A percentile compares a stretch with the other conserved stretches of the same genome.
Conservation (phyloP, 2,113 vertebrate species). For the Halcyon senegalensis region DNA sequence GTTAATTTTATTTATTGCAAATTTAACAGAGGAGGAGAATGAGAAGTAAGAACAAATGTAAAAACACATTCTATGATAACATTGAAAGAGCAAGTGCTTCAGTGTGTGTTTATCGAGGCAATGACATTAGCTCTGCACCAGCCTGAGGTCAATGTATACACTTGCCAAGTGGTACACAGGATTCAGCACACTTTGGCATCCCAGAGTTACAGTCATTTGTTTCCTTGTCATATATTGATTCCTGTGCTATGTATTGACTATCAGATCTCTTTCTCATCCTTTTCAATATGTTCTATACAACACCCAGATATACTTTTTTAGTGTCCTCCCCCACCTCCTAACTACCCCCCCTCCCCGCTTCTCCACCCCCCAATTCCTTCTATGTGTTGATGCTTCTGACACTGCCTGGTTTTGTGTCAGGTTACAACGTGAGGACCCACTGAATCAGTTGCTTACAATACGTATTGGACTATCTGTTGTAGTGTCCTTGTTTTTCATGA, state of each 20-base stretch:
- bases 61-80: background rate
- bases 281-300: background rate
- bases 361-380: background rate
- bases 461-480: background rate
- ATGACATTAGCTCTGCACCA: background rate
- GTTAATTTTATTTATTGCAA: background rate
- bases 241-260: background rate
- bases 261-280: background rate
- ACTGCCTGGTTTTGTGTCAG: background rate
- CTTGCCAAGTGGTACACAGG: background rate
- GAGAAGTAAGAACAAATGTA: background rate
- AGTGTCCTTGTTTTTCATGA: background rate
- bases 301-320: background rate
- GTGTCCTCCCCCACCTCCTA: background rate
- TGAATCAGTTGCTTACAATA: background rate
- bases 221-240: background rate
- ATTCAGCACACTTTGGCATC: background rate
- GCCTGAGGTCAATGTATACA: background rate
- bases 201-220: background rate
- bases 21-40: background rate
- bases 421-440: background rate
- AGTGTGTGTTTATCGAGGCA: background rate
- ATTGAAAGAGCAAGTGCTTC: background rate
- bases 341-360: rapidly evolving
- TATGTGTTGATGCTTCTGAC: background rate